Percentiles rank a stretch among this genome's conserved stretches.
Conservation (phyloP, 2,113 vertebrate species). For the Phoxinus phoxinus region DNA sequence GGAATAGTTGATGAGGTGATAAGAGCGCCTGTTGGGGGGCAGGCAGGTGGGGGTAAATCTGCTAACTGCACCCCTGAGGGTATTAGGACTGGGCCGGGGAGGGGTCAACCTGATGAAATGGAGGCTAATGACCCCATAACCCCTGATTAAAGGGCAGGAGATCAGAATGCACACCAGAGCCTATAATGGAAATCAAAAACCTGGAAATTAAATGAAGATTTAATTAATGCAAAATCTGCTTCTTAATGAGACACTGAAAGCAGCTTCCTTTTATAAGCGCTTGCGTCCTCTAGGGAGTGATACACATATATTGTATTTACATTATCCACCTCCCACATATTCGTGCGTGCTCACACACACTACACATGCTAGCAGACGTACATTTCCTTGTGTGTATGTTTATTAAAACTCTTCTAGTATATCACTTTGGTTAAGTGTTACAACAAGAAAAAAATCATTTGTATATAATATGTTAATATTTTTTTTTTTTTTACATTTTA, state of each 20-base stretch:
- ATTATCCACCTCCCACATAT: constrained; percentile 30
- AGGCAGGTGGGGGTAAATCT: constrained; percentile 51
- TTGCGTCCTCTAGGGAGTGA: constrained; percentile 31
- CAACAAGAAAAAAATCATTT: neutral
- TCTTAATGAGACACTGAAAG: constrained; percentile 36
- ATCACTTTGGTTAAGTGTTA: neutral
- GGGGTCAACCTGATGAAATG: constrained; percentile 24
- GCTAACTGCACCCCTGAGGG: constrained; percentile 49
- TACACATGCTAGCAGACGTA: neutral
- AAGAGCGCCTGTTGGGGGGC: constrained; percentile 31
- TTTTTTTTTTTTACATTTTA: neutral
- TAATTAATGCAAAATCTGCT: constrained; percentile 41
- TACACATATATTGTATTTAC: constrained; percentile 51
- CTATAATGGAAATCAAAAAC: constrained; percentile 42
- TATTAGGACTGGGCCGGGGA: constrained; percentile 16
- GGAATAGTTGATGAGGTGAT: constrained; percentile 36
- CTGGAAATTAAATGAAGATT: constrained; percentile 29
- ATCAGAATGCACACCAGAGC: constrained; percentile 30
- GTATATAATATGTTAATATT: neutral
- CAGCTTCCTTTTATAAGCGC: constrained; percentile 15
- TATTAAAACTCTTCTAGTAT: neutral
- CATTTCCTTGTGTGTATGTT: neutral
- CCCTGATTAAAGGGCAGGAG: constrained; percentile 8
- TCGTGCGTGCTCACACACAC: constrained; percentile 4
- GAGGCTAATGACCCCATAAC: constrained; percentile 29